Conservation (phyloP, 2,797 vertebrate species). For the Argya squamiceps region DNA sequence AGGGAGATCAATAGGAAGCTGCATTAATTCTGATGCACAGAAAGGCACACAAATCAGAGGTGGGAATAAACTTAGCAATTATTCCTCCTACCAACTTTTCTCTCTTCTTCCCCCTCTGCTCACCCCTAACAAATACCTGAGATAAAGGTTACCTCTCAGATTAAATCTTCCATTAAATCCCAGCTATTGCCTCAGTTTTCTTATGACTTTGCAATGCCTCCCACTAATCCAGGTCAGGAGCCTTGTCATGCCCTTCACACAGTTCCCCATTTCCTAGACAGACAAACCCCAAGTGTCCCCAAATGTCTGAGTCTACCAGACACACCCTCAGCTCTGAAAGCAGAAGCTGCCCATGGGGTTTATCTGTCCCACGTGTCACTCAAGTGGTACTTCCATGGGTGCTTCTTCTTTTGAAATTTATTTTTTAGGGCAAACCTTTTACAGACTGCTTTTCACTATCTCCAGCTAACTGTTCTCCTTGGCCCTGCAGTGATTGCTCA, state of each 20-base stretch:
- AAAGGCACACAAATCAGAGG: background rate
- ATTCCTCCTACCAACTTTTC: background rate
- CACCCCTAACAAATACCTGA: background rate
- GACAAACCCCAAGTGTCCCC: background rate
- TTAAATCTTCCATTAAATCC: constrained; percentile 33
- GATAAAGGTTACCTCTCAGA: background rate
- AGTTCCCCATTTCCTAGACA: background rate
- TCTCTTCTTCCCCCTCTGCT: background rate
- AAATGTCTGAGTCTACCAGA: too few species aligned
- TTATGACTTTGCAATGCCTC: background rate
- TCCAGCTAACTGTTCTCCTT: background rate
- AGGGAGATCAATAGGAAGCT: background rate
- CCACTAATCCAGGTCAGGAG: background rate
- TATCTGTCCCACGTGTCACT: background rate
- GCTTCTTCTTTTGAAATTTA: background rate
- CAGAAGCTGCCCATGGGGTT: background rate
- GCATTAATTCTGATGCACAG: background rate
- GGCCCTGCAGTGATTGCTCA: background rate
- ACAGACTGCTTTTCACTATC: background rate
- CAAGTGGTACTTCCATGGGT: background rate
- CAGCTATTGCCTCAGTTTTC: constrained; percentile 1
- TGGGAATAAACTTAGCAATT: background rate
- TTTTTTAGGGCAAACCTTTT: background rate
- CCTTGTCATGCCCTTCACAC: background rate
- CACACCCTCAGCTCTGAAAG: background rate